Percentiles rank a stretch among this genome's conserved stretches.
These are phyloP conservation scores for Escarpia spicata DNA, from an alignment of 2,888 invertebrate genomes.

Conservation along the genomic window DNA sequence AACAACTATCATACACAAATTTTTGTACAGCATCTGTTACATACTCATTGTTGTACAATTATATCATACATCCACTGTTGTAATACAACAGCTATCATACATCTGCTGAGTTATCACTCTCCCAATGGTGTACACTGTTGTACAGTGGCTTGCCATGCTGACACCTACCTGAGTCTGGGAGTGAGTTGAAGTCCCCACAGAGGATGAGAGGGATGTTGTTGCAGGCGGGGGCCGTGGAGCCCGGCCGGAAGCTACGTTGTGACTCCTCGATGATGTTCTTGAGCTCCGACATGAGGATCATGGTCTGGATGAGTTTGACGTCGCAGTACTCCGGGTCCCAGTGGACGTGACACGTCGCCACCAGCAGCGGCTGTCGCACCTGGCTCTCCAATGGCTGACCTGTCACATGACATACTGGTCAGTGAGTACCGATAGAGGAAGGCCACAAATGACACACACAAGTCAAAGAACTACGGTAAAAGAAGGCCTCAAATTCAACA, in stretches of 20 bases:
- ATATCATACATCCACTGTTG: not conserved
- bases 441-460: not conserved
- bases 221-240: constrained; percentile 45
- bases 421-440: not conserved
- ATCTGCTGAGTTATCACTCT: too few relatives aligned
- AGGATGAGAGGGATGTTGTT: constrained; percentile 88
- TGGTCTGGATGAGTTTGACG: constrained; percentile 98
- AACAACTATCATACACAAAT: too few relatives aligned
- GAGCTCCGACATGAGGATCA: constrained; percentile 97
- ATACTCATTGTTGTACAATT: too few relatives aligned
- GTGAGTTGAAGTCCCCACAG: constrained; percentile 98
- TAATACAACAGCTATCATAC: not conserved
- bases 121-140: not conserved
- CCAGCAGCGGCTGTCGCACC: constrained; percentile 73
- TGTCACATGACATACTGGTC: constrained; percentile 33
- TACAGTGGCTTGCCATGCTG: not conserved
- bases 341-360: constrained; percentile 98
- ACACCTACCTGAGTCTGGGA: constrained; percentile 87
- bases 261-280: constrained; percentile 71
- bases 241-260: constrained; percentile 43
- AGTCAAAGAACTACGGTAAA: too few relatives aligned
- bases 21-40: too few relatives aligned
- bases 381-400: constrained; percentile 77
- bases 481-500: too few relatives aligned
- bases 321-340: constrained; percentile 99